Percentiles rank a stretch among this genome's conserved stretches.
Conservation (phyloP, 1,140 invertebrate species). For the Scaptomyza graminum region DNA sequence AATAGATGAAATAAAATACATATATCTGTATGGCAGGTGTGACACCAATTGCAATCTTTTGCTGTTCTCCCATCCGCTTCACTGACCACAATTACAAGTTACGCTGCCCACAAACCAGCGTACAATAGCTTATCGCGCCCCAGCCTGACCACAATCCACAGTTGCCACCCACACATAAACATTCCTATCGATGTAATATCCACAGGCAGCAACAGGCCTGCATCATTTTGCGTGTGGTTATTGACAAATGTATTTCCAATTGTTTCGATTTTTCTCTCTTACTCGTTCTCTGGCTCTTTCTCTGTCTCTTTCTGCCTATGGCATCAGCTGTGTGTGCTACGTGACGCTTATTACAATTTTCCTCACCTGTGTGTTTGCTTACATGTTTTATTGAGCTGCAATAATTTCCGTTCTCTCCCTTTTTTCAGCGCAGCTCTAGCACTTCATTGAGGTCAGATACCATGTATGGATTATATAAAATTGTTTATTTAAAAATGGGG, state of each 20-base stretch:
- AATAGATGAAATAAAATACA: conserved; percentile 73
- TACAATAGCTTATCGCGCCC: conserved; percentile 65
- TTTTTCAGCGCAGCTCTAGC: conserved; percentile 25
- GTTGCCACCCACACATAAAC: conserved; percentile 18
- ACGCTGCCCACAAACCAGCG: conserved; percentile 48
- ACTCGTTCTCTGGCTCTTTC: conserved; percentile 6
- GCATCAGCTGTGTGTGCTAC: conserved; percentile 43
- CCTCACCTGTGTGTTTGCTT: conserved; percentile 30
- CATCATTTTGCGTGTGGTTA: conserved; percentile 66
- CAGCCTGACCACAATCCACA: conserved; percentile 45
- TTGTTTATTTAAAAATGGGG: conserved; percentile 16
- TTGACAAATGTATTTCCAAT: conserved; percentile 81
- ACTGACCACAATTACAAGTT: conserved; percentile 62
- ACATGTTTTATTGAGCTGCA: conserved; percentile 65
- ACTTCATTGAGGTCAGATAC: conserved; percentile 54
- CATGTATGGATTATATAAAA: conserved; percentile 40
- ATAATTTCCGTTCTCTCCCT: conserved; percentile 53
- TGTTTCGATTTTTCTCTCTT: conserved; percentile 45
- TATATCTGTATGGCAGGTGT: conserved; percentile 71
- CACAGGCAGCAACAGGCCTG: conserved; percentile 46
- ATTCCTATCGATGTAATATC: conserved; percentile 32
- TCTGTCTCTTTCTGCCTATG: neutral
- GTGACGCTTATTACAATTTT: conserved; percentile 59
- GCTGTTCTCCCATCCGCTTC: neutral
- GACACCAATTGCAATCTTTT: conserved; percentile 37